Base-by-base conservation (phyloP, 2,888 invertebrate species). In the Thyatira batis region DNA sequence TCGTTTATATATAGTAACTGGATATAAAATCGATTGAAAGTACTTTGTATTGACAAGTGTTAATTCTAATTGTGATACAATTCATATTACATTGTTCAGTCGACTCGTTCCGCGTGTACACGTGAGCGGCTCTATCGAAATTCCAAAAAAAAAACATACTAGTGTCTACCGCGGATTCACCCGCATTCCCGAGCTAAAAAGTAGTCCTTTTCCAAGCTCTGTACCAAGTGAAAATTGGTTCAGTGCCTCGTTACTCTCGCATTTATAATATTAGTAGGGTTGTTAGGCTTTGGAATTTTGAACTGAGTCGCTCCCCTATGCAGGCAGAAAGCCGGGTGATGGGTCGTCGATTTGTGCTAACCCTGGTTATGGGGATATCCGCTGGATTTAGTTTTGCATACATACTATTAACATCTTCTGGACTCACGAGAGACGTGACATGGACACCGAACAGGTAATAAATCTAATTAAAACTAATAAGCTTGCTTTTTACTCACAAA, bases 331-430 rank as follows among this genome's bases (percentile, higher is more conserved):
- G 86, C 63, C 83, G 89, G 88, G 88, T 89, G 89, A 87, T 94
- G 85, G 95, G 95, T 70, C 94, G 94, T 58, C 94, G 95, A 64
- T 95, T 95, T 85, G 88, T 95, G 75, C 84, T 95, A 78, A 95
- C 95, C 58, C 92, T 96, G 74, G 93, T 94, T 74, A 93, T 94
- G 69, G 96, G 96, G 65, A 94, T 96, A 74, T 92, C 95, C 4
- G 94, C 95, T 72, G 96, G 96, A 71, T 96, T 96, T 91, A 93
- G 95, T 80, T 94, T 95, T 75, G 95, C 96, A 58, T 96, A 95
- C 83, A 92, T 96, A 66, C 87, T 95, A 66, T 93, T 95, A 79
- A 93, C 93, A 67, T 92, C 93, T 46, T 84, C 93, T 65, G 93
- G 92, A 82, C 91, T 92, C 77, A 76, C 87, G 58, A 84, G 88